A percentile compares a stretch with the other conserved stretches of the same genome.
Evolutionary conservation across 2,888 invertebrate species (phyloP).

Genomic region (Drosophila tanythrix): DNA sequence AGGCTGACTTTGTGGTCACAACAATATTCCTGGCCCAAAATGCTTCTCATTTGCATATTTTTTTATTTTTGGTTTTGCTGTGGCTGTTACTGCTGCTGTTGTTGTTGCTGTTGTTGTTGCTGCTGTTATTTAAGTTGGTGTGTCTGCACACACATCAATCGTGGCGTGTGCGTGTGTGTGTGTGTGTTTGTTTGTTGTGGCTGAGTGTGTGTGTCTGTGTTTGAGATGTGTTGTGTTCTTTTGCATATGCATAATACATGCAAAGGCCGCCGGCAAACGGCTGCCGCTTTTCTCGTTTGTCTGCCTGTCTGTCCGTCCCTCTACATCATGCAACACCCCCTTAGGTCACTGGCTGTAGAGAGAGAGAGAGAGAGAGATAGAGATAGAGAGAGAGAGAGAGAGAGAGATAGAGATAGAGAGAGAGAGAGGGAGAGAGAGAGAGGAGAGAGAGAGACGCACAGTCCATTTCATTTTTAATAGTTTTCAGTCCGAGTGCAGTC

Average conservation of each 20-base stretch:
- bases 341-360: not conserved
- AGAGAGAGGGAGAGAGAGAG: not conserved
- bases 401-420: no score
- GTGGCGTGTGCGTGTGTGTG: slow-evolving; percentile 12
- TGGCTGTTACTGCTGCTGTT: not conserved
- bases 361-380: not conserved
- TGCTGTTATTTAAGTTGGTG: slow-evolving; percentile 53
- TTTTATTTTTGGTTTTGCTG: slow-evolving; percentile 11
- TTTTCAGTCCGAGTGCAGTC: slow-evolving; percentile 61
- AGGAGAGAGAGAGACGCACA: slow-evolving; percentile 25
- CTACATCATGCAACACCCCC: slow-evolving; percentile 22
- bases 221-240: slow-evolving; percentile 22
- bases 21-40: not conserved
- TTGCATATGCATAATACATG: slow-evolving; percentile 68
- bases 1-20: slow-evolving; percentile 13
- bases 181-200: slow-evolving; percentile 9
- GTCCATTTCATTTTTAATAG: slow-evolving; percentile 75
- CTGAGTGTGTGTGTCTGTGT: slow-evolving; percentile 17
- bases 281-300: slow-evolving; percentile 38
- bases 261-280: slow-evolving; percentile 49
- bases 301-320: slow-evolving; percentile 10
- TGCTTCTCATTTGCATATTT: slow-evolving; percentile 10
- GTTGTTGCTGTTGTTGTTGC: slow-evolving; percentile 9
- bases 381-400: not conserved
- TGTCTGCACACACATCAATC: slow-evolving; percentile 52